Evolutionary conservation across 2,113 vertebrate species (phyloP).

Genomic region (Phyllostomus discolor): DNA sequence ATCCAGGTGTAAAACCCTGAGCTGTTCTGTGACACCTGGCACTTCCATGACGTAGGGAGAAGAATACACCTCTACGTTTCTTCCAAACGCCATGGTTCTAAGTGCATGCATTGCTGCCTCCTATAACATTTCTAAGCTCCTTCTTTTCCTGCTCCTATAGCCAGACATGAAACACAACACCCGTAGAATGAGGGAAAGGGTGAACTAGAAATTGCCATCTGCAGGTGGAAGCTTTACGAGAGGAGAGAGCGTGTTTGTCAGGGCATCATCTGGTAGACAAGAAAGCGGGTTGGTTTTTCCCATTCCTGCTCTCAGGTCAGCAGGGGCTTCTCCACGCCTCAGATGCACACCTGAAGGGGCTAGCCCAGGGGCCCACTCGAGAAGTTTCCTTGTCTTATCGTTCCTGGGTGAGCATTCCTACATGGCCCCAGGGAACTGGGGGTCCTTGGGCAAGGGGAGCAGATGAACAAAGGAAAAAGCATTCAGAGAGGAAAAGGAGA

Average conservation of each 20-base stretch:
- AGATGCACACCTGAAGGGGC: background rate
- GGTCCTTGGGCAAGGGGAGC: background rate
- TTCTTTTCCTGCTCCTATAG: background rate
- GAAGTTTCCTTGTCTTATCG: background rate
- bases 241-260: no score
- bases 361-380: background rate
- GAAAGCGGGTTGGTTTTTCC: background rate
- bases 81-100: background rate
- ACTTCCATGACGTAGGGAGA: rapidly evolving
- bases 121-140: no score
- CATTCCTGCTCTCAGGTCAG: background rate
- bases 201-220: background rate
- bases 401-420: background rate
- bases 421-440: rapidly evolving
- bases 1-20: background rate
- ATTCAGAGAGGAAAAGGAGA: background rate
- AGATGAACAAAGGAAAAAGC: background rate
- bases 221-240: background rate
- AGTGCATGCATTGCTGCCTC: background rate
- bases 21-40: rapidly evolving
- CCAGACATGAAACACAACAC: no score
- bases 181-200: background rate
- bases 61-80: background rate
- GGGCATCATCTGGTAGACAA: background rate
- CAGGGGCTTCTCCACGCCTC: background rate